Percentiles rank a stretch among this genome's conserved stretches.
Evolutionary conservation across 1,140 invertebrate genomes (phyloP).

Genomic region (Eubasilissa regina): DNA sequence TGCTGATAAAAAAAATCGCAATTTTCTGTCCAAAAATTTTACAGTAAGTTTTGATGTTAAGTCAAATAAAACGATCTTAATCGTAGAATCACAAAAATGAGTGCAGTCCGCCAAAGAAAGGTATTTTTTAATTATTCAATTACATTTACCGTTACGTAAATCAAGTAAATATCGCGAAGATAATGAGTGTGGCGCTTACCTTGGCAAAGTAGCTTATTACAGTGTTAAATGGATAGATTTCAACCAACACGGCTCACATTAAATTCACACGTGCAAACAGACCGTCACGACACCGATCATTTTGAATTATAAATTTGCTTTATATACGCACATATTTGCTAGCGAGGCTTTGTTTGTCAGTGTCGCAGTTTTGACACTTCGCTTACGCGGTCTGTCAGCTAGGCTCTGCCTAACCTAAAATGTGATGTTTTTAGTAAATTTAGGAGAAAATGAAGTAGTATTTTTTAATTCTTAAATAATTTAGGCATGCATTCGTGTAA

Average conservation of each 20-base stretch:
- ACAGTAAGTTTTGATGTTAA: too few species aligned
- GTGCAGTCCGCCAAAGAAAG: constrained; percentile 52
- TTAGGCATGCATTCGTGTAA: constrained; percentile 60
- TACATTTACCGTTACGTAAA: constrained; percentile 32
- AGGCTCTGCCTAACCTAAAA: constrained; percentile 35
- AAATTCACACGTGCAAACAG: constrained; percentile 21
- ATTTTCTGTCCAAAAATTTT: too few species aligned
- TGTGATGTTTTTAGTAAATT: constrained; percentile 2
- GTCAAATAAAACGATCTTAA: too few species aligned
- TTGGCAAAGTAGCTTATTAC: constrained; percentile 3
- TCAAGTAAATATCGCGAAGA: background rate
- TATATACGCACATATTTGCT: background rate
- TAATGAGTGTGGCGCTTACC: constrained; percentile 10
- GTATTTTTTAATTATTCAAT: constrained; percentile 33
- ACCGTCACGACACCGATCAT: background rate
- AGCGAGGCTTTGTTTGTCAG: background rate
- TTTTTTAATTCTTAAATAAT: constrained; percentile 22
- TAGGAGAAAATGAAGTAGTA: constrained; percentile 14
- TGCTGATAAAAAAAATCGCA: background rate
- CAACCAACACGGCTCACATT: constrained; percentile 12
- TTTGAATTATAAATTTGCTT: background rate
- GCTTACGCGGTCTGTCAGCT: constrained; percentile 28
- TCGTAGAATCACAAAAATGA: constrained; percentile 43
- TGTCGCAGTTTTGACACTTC: background rate
- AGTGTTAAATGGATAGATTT: background rate